These are phyloP conservation scores for Nyctibius bracteatus DNA, from an alignment of 2,113 vertebrate species.

Conservation along the genomic window DNA sequence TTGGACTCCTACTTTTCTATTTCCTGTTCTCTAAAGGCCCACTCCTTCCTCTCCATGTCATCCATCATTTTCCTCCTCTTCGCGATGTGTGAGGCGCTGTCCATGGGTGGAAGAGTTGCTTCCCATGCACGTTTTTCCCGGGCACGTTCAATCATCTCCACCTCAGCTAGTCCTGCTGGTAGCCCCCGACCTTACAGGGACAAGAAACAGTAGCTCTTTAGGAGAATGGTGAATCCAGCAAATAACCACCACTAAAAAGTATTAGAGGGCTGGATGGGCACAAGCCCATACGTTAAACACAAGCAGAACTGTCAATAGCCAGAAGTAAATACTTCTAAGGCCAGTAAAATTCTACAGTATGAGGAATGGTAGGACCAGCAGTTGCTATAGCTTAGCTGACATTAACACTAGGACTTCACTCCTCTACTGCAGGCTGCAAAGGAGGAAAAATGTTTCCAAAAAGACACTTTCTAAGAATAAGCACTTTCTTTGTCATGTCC, in stretches of 20 bases:
- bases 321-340: neutral
- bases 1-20: slow-evolving; percentile 82
- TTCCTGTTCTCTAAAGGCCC: slow-evolving; percentile 89
- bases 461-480: neutral
- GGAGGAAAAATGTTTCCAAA: neutral
- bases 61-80: slow-evolving; percentile 89
- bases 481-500: neutral
- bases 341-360: neutral
- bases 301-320: neutral
- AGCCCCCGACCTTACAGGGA: slow-evolving; percentile 83
- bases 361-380: neutral
- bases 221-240: neutral
- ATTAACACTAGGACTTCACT: neutral
- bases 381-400: neutral
- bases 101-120: slow-evolving; percentile 80
- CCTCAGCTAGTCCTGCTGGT: slow-evolving; percentile 85
- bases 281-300: neutral
- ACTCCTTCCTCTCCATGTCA: slow-evolving; percentile 89
- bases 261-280: neutral
- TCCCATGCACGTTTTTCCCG: slow-evolving; percentile 86
- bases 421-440: neutral
- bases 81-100: slow-evolving; percentile 69
- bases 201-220: neutral
- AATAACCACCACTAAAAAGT: neutral
- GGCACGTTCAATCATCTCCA: slow-evolving; percentile 89